Evolutionary conservation across 2,888 invertebrate genomes (phyloP).

Genomic region (Elegia similella): DNA sequence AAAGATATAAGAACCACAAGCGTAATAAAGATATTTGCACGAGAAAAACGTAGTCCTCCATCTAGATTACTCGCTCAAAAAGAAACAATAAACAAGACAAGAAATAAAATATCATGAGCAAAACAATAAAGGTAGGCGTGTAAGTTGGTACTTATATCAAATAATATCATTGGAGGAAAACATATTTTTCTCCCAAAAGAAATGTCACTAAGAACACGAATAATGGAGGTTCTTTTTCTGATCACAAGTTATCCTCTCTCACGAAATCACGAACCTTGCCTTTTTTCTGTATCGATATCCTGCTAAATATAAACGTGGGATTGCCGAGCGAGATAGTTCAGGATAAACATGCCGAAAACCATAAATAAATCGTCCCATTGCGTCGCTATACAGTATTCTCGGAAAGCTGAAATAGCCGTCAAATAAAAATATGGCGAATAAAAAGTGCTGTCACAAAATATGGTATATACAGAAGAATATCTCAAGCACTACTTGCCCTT

Average conservation of each 20-base stretch:
- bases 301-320: neutral
- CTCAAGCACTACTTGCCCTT: no score
- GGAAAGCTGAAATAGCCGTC: conserved; percentile 5
- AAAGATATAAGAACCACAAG: no score
- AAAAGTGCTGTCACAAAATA: neutral
- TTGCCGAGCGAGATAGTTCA: neutral
- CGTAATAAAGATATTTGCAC: no score
- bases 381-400: conserved; percentile 1
- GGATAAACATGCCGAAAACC: conserved; percentile 3
- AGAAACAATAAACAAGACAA: no score
- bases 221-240: neutral
- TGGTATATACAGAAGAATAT: neutral
- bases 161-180: neutral
- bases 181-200: neutral
- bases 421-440: conserved; percentile 13
- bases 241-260: neutral
- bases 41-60: no score
- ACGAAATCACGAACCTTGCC: neutral
- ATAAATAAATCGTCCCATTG: neutral
- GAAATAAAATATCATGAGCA: no score
- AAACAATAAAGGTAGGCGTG: no score
- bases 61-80: no score
- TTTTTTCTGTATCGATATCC: neutral
- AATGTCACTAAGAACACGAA: neutral
- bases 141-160: no score